These are phyloP conservation scores for Drosophila infuscata DNA, from an alignment of 2,888 invertebrate species.

Conservation along the genomic window DNA sequence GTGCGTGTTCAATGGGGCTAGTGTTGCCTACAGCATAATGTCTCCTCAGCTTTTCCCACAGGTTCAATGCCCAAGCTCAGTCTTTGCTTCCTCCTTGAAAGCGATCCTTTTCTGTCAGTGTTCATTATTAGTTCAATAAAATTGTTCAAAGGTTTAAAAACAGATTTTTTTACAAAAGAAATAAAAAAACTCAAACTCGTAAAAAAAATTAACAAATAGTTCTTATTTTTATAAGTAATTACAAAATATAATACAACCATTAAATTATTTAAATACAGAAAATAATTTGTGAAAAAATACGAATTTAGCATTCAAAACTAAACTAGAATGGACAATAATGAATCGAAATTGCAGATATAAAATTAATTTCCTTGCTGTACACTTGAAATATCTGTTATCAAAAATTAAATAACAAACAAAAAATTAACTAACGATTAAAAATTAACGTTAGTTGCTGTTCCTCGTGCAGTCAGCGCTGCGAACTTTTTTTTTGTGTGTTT, in stretches of 20 bases:
- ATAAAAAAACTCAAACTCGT: background rate
- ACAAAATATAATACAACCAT: background rate
- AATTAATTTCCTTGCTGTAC: conserved; percentile 22
- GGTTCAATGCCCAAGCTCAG: conserved; percentile 63
- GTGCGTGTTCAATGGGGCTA: conserved; percentile 80
- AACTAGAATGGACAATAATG: background rate
- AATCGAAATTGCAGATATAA: background rate
- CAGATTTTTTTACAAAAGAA: background rate
- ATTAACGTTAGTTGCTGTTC: conserved; percentile 22
- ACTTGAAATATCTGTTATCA: conserved; percentile 42
- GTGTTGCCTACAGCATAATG: conserved; percentile 35
- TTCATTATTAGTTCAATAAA: background rate
- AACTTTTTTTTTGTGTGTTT: conserved; percentile 8
- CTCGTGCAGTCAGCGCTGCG: conserved; percentile 4
- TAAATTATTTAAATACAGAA: background rate
- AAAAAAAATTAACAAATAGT: background rate
- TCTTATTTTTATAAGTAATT: background rate
- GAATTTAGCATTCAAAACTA: background rate
- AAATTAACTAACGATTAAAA: background rate
- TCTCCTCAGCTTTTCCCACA: background rate
- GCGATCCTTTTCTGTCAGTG: background rate
- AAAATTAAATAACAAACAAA: conserved; percentile 6
- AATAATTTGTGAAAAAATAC: background rate
- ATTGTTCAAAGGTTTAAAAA: background rate
- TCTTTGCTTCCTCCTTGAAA: conserved; percentile 11